Percentiles rank a stretch among this genome's conserved stretches.
Conservation (phyloP, 2,888 invertebrate genomes). For the Lamellibrachia columna region DNA sequence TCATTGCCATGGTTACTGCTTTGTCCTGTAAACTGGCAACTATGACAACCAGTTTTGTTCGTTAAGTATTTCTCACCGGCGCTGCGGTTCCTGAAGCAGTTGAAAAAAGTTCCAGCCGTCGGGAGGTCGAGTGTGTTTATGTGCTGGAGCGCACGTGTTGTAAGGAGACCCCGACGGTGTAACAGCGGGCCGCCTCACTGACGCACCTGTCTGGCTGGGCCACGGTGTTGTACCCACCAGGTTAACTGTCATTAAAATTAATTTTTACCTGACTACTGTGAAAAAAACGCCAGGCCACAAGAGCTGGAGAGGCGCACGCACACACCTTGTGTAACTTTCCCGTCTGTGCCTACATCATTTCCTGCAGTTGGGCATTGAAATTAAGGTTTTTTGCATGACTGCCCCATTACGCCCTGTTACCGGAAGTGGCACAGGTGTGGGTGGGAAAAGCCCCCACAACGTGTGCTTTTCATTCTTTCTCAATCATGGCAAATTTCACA, state of each 20-base stretch:
- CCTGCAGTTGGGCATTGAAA: background rate
- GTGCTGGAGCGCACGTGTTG: background rate
- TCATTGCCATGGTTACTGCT: background rate
- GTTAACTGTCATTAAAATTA: background rate
- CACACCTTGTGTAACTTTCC: background rate
- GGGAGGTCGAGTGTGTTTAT: background rate
- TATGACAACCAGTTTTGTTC: background rate
- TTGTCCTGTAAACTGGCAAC: background rate
- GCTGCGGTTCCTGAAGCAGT: background rate
- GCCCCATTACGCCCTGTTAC: background rate
- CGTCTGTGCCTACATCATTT: background rate
- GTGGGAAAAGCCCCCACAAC: background rate
- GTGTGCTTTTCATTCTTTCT: background rate
- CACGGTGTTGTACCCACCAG: background rate
- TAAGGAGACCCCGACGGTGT: background rate
- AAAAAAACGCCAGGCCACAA: background rate
- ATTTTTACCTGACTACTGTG: background rate
- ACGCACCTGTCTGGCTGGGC: background rate
- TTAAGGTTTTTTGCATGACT: background rate
- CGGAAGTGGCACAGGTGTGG: background rate
- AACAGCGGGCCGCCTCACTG: background rate
- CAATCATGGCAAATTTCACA: background rate
- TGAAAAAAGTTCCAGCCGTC: background rate
- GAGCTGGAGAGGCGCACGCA: background rate
- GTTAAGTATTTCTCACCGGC: background rate